These are phyloP conservation scores for Sapajus apella DNA, from an alignment of 2,113 vertebrate species.

Conservation along the genomic window DNA sequence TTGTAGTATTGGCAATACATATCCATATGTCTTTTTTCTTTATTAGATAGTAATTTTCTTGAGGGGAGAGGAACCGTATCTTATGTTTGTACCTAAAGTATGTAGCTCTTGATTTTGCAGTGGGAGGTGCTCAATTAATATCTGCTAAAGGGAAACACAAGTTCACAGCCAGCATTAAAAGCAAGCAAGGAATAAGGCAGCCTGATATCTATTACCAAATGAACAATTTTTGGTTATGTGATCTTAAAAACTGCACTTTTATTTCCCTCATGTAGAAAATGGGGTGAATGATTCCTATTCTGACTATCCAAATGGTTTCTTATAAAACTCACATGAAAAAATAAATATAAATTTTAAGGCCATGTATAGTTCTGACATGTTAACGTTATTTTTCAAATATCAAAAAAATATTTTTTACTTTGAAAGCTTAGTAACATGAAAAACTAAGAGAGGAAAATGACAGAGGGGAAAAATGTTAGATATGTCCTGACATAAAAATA, in stretches of 20 bases:
- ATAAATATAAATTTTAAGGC: background rate
- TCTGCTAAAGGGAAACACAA: slow-evolving; percentile 13
- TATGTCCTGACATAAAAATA: background rate
- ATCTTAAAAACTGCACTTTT: background rate
- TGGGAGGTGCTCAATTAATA: background rate
- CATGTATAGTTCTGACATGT: background rate
- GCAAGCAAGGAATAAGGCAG: background rate
- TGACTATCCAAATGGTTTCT: background rate
- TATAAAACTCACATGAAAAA: background rate
- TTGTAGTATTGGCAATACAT: background rate
- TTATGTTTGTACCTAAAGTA: background rate
- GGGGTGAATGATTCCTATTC: background rate
- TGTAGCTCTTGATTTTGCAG: slow-evolving; percentile 24
- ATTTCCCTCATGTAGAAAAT: background rate
- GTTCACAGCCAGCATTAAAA: background rate
- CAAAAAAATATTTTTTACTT: background rate
- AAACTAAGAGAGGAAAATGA: slow-evolving; percentile 6
- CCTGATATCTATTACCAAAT: background rate
- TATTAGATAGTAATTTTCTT: slow-evolving; percentile 6
- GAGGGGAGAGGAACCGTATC: background rate
- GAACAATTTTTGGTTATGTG: background rate
- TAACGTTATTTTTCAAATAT: slow-evolving; percentile 25
- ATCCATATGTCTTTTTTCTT: background rate
- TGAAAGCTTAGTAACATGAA: slow-evolving; percentile 3
- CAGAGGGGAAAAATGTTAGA: background rate